Evolutionary conservation across 2,113 vertebrate species (phyloP).

Genomic region (Hipposideros armiger): DNA sequence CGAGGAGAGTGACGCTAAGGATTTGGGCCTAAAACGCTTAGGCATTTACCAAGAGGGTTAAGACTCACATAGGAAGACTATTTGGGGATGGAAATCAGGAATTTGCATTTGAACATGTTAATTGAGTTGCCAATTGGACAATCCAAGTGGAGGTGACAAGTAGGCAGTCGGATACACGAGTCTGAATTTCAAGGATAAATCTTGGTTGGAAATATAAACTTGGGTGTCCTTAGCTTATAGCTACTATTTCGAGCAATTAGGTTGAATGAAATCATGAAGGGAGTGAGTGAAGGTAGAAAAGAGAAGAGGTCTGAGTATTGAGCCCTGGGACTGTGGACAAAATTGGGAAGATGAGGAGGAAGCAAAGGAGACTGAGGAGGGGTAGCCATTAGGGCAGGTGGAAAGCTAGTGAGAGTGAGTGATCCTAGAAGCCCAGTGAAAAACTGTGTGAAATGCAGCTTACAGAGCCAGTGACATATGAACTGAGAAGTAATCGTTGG

Average conservation of each 20-base stretch:
- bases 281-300: constrained; percentile 6
- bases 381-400: not conserved
- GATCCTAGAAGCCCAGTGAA: not conserved
- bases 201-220: not conserved
- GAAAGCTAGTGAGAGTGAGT: not conserved
- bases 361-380: not conserved
- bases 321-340: not conserved
- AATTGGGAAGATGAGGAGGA: not conserved
- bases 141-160: not conserved
- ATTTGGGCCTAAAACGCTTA: constrained; percentile 37
- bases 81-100: not conserved
- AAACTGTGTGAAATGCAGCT: not conserved
- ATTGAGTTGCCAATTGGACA: not conserved
- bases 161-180: not conserved
- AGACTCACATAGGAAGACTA: not conserved
- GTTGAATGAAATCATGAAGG: not conserved
- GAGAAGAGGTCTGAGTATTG: not conserved
- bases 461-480: not conserved
- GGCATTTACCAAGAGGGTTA: not conserved
- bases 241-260: not conserved
- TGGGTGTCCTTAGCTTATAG: not conserved
- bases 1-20: not conserved
- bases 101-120: not conserved
- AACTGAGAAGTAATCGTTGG: not conserved
- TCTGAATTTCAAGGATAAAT: constrained; percentile 34